A percentile compares a stretch with the other conserved stretches of the same genome.
Evolutionary conservation across 1,140 invertebrate species (phyloP).

Genomic region (Drosophila obscura): DNA sequence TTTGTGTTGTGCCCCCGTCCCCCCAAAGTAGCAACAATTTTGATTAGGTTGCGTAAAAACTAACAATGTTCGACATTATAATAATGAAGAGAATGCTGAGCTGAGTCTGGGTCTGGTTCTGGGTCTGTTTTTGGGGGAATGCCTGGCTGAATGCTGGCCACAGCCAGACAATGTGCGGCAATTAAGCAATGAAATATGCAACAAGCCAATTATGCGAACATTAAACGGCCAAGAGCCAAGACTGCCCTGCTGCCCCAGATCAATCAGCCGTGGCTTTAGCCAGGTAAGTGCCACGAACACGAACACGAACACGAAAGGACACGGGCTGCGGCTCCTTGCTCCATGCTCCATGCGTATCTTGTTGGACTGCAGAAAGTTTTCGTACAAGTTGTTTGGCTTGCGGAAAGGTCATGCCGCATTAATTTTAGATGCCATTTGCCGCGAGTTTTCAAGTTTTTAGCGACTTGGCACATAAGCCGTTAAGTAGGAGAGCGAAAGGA

Average conservation of each 20-base stretch:
- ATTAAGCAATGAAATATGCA: constrained; percentile 78
- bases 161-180: constrained; percentile 38
- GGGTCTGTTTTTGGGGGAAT: too few species aligned
- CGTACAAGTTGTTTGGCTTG: constrained; percentile 59
- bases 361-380: constrained; percentile 45
- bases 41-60: constrained; percentile 9
- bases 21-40: not conserved
- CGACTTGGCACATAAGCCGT: constrained; percentile 66
- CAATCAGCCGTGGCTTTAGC: constrained; percentile 24
- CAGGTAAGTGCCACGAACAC: not conserved
- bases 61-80: constrained; percentile 1
- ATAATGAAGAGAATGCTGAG: not conserved
- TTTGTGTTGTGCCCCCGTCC: not conserved
- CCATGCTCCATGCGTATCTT: constrained; percentile 1
- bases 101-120: too few species aligned
- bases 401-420: constrained; percentile 64
- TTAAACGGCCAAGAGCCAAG: constrained; percentile 53
- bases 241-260: constrained; percentile 13
- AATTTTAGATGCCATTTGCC: constrained; percentile 72
- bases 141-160: not conserved
- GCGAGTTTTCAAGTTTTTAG: constrained; percentile 55
- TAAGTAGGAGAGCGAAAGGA: constrained; percentile 34
- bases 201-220: constrained; percentile 74
- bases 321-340: not conserved
- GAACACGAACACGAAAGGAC: not conserved